Conservation (phyloP, 2,888 invertebrate genomes). For the Lasioglossum marginatum region DNA sequence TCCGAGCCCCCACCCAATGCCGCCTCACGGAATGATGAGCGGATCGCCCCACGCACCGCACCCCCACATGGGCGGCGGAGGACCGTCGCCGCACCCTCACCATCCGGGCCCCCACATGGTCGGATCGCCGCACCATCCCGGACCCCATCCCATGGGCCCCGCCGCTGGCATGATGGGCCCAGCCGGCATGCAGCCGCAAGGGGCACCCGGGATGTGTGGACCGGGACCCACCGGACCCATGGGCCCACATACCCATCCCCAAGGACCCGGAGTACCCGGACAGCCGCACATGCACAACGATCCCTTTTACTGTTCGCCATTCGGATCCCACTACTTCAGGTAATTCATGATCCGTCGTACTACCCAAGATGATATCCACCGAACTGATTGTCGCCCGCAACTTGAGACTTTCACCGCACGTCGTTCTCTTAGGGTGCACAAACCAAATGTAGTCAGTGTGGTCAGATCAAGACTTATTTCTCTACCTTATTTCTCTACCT, state of each 20-base stretch:
- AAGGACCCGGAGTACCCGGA: slow-evolving; percentile 82
- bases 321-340: slow-evolving; percentile 87
- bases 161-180: slow-evolving; percentile 78
- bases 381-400: neutral
- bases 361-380: neutral
- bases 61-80: slow-evolving; percentile 81
- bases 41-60: slow-evolving; percentile 82
- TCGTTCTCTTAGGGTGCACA: neutral
- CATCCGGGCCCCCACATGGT: slow-evolving; percentile 83
- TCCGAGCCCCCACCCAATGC: slow-evolving; percentile 82
- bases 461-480: too few species aligned
- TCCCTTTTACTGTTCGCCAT: slow-evolving; percentile 87
- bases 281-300: slow-evolving; percentile 86
- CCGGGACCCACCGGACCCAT: slow-evolving; percentile 82
- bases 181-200: slow-evolving; percentile 81
- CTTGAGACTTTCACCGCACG: neutral
- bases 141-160: slow-evolving; percentile 82
- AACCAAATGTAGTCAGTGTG: neutral
- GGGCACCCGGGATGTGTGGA: slow-evolving; percentile 81
- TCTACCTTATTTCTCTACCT: too few species aligned
- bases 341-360: slow-evolving; percentile 66
- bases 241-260: slow-evolving; percentile 80
- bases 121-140: slow-evolving; percentile 82
- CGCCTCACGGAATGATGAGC: slow-evolving; percentile 82
- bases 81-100: slow-evolving; percentile 82